These are phyloP conservation scores for Lepus americanus DNA, from an alignment of 2,113 vertebrate species.

Conservation along the genomic window DNA sequence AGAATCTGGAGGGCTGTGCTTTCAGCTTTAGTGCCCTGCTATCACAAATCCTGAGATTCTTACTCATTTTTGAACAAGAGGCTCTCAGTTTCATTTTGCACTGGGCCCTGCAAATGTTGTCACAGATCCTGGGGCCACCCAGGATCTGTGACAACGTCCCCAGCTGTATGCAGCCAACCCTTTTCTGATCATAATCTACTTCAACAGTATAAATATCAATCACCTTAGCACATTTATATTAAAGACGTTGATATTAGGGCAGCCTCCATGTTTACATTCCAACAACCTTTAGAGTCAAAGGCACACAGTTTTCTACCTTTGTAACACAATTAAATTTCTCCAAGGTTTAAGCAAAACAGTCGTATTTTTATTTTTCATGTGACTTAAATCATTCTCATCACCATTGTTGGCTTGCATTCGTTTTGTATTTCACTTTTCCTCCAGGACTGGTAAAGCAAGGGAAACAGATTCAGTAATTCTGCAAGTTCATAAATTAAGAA, in stretches of 20 bases:
- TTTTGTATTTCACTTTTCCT: constrained; percentile 10
- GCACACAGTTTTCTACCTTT: background rate
- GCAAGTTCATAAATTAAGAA: constrained; percentile 44
- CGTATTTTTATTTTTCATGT: constrained; percentile 46
- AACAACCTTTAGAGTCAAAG: constrained; percentile 49
- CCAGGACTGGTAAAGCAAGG: background rate
- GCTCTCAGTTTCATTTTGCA: background rate
- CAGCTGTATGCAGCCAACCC: background rate
- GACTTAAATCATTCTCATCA: constrained; percentile 34
- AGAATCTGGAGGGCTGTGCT: background rate
- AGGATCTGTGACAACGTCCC: background rate
- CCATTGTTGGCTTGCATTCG: background rate
- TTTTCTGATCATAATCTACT: constrained; percentile 14
- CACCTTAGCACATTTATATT: constrained; percentile 18
- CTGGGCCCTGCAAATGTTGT: background rate
- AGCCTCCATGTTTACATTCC: constrained; percentile 22
- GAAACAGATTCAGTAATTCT: background rate
- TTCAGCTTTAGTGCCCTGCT: background rate
- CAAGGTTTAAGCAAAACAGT: constrained; percentile 16
- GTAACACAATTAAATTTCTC: constrained; percentile 51
- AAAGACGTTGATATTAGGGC: background rate
- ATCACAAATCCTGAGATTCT: background rate
- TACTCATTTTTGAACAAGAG: background rate
- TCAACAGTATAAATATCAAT: constrained; percentile 24
- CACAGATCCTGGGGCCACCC: background rate